A percentile compares a stretch with the other conserved stretches of the same genome.
Conservation (phyloP, 2,888 invertebrate genomes). For the Nemotelus nigrinus region DNA sequence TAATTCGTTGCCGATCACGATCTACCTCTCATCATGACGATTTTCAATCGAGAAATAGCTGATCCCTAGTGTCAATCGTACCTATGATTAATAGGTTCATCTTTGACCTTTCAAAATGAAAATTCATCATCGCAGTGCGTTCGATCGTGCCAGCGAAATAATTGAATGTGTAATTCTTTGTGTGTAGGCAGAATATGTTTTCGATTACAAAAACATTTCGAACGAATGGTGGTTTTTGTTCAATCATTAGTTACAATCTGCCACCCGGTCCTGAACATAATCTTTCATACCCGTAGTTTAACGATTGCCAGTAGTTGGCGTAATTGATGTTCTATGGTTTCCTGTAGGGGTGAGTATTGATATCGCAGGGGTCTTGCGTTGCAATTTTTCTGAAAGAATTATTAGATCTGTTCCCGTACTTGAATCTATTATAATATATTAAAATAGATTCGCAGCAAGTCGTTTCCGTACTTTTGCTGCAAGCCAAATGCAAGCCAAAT, state of each 20-base stretch:
- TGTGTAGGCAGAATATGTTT: not conserved
- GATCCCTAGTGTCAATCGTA: slow-evolving; percentile 35
- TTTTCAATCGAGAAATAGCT: not conserved
- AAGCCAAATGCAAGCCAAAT: too few relatives aligned
- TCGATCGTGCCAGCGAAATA: not conserved
- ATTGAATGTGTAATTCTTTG: not conserved
- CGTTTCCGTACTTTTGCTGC: too few relatives aligned
- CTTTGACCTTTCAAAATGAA: slow-evolving; percentile 27
- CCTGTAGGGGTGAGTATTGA: not conserved
- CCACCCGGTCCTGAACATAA: slow-evolving; percentile 21
- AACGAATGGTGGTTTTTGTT: slow-evolving; percentile 19
- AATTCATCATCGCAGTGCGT: slow-evolving; percentile 31
- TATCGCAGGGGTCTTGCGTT: too few relatives aligned
- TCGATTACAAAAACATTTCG: slow-evolving; percentile 6
- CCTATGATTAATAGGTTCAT: slow-evolving; percentile 37
- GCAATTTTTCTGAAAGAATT: too few relatives aligned
- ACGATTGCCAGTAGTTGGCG: not conserved
- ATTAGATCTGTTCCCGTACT: too few relatives aligned
- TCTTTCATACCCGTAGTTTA: not conserved
- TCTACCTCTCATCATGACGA: slow-evolving; percentile 30
- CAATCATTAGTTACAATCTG: slow-evolving; percentile 40
- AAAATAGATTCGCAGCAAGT: too few relatives aligned
- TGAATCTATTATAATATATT: too few relatives aligned
- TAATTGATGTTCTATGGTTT: not conserved
- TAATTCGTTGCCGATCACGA: not conserved